Evolutionary conservation across 2,797 vertebrate genomes (phyloP), one percentile per base, ranked within the genome.

Genomic region (Sebastes nivosus): DNA sequence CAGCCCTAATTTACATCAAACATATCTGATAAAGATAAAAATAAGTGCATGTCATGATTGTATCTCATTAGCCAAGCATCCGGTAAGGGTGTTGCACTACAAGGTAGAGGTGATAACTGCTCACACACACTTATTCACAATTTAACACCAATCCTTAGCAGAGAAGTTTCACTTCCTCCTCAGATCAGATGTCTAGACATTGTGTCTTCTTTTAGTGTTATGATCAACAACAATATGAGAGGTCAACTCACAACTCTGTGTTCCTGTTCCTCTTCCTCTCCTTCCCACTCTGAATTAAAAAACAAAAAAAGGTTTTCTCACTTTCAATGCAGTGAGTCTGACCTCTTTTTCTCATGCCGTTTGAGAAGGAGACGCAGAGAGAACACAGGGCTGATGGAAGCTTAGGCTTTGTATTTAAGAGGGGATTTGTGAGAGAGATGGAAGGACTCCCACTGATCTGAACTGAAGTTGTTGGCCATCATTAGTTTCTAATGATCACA

Each of bases 391-490:
- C 77, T 25, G 61, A 46, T 55, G 80, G 74, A 32, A 52, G 82
- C 68, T 80, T 75, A 82, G 79, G 66, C 80, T 85, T 83, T 72
- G 69, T 88, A 22, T 86, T 86, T 77, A 87, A 88, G 81, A 80
- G 24, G 74, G 80, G 85, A 87, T 88, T 92, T 90, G 71, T 67
- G 69, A 58, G 25, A 38, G 80, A 73, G 69, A 83, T 86, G 70
- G 81, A 86, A 67, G 36, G 46, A 78, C 71, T 85, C 64, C 64
- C 7, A 38, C 83, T 75, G 83, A 78, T 79, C 68, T 86, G 55
- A 72, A 68, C 54, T 64, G 24, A 75, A 75, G 81, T 54, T 27
- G 69, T 66, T 54, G 81, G 72, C 36, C 32, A 10, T 79, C 20
- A 27, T 78, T 72, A 66, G 58, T 84, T 82, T 80, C 42, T 73